Evolutionary conservation across 1,140 invertebrate genomes (phyloP).

Genomic region (Grapholita molesta): DNA sequence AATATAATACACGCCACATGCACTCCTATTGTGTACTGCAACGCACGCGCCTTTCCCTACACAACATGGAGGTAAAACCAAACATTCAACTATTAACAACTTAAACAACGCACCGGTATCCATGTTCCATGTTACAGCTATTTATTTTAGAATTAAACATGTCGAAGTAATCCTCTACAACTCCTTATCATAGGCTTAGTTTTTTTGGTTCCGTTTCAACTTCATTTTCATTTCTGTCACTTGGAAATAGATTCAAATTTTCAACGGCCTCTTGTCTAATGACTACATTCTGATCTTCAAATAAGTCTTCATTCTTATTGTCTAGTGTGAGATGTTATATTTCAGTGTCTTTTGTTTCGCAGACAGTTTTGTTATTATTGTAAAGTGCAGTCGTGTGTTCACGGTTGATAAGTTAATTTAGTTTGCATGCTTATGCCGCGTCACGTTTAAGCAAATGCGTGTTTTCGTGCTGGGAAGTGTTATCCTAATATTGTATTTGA

Average conservation of each 20-base stretch:
- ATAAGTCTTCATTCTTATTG: background rate
- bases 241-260: background rate
- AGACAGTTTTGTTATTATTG: slow-evolving; percentile 26
- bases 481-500: slow-evolving; percentile 10
- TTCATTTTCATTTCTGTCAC: slow-evolving; percentile 1
- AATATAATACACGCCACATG: background rate
- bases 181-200: background rate
- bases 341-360: background rate
- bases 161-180: slow-evolving; percentile 6
- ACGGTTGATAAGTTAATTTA: slow-evolving; percentile 48
- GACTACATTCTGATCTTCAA: background rate
- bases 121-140: slow-evolving; percentile 7
- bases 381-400: slow-evolving; percentile 1
- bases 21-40: background rate
- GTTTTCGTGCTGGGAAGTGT: slow-evolving; percentile 2
- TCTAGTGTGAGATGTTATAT: background rate
- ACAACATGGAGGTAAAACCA: background rate
- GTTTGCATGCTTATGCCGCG: slow-evolving; percentile 29
- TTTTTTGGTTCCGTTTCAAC: background rate
- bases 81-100: slow-evolving; percentile 9
- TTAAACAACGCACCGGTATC: background rate
- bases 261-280: background rate
- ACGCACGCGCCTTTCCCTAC: background rate
- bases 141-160: slow-evolving; percentile 16
- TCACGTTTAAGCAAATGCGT: slow-evolving; percentile 20